Percentiles rank a stretch among this genome's conserved stretches.
Evolutionary conservation across 2,888 invertebrate species (phyloP).

Genomic region (Agonopterix alstromeriana): DNA sequence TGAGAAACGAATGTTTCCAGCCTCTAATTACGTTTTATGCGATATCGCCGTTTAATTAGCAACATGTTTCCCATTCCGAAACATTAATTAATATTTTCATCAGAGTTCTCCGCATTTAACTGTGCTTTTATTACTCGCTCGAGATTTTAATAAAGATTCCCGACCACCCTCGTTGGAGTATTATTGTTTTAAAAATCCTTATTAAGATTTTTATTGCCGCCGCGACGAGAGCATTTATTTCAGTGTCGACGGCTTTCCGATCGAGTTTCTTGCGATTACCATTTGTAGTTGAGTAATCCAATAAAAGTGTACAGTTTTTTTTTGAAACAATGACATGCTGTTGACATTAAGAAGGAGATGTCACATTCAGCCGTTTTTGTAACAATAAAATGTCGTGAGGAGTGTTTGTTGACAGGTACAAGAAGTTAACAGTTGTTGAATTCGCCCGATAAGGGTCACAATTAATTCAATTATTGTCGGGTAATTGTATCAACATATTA

Average conservation of each 20-base stretch:
- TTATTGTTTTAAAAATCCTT: slow-evolving; percentile 64
- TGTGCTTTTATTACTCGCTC: slow-evolving; percentile 72
- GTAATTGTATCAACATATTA: slow-evolving; percentile 61
- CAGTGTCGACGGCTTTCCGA: slow-evolving; percentile 44
- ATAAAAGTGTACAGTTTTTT: slow-evolving; percentile 22
- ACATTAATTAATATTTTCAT: slow-evolving; percentile 77
- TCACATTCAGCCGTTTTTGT: slow-evolving; percentile 40
- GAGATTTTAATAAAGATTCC: slow-evolving; percentile 75
- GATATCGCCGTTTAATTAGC: slow-evolving; percentile 76
- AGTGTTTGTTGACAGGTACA: slow-evolving; percentile 30
- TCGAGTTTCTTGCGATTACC: slow-evolving; percentile 31
- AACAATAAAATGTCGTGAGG: slow-evolving; percentile 38
- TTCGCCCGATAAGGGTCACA: slow-evolving; percentile 55
- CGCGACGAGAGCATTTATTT: slow-evolving; percentile 42
- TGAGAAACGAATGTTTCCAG: slow-evolving; percentile 68
- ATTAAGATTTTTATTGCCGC: slow-evolving; percentile 55
- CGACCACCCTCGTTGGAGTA: slow-evolving; percentile 66
- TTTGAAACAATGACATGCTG: slow-evolving; percentile 23
- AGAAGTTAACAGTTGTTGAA: slow-evolving; percentile 35
- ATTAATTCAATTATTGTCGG: slow-evolving; percentile 53
- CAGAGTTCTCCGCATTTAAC: slow-evolving; percentile 72
- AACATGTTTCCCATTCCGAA: slow-evolving; percentile 73
- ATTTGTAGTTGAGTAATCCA: slow-evolving; percentile 27
- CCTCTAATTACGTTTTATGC: slow-evolving; percentile 75
- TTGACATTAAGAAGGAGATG: slow-evolving; percentile 29